phyloP scores from a whole-genome alignment of 2,888 invertebrate species.

The Antheraea yamamai region DNA sequence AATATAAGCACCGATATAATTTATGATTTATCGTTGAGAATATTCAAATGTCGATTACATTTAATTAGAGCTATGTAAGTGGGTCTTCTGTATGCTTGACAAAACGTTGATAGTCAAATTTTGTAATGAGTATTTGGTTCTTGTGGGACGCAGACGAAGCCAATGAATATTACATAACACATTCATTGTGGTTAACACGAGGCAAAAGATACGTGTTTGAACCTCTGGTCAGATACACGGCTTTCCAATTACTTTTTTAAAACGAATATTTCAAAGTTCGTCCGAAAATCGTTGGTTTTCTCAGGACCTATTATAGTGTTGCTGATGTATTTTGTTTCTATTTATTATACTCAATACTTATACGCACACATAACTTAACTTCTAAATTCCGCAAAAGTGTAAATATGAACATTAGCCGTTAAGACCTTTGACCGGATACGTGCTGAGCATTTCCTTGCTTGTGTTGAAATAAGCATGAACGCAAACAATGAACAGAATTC shows the following conservation, averaged over 20 bases:
- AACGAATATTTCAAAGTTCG: too few species aligned
- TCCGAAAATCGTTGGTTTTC: too few species aligned
- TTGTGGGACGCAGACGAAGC: neutral
- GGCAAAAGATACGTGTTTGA: too few species aligned
- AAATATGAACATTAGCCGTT: slow-evolving; percentile 25
- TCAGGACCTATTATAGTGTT: too few species aligned
- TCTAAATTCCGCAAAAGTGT: slow-evolving; percentile 10
- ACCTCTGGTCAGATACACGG: too few species aligned
- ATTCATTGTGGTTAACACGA: too few species aligned
- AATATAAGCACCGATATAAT: neutral
- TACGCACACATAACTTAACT: neutral
- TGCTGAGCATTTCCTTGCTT: slow-evolving; percentile 58
- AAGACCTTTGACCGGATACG: slow-evolving; percentile 64
- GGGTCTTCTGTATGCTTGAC: neutral
- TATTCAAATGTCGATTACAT: neutral
- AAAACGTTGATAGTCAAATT: neutral
- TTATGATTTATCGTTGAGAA: neutral
- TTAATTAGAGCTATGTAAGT: neutral
- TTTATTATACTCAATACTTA: neutral
- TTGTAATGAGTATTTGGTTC: neutral
- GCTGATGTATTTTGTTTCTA: too few species aligned
- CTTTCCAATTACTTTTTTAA: too few species aligned
- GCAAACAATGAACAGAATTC: slow-evolving; percentile 77
- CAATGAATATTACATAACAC: neutral
- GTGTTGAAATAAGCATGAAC: slow-evolving; percentile 68